A percentile compares a stretch with the other conserved stretches of the same genome.
phyloP scores from a whole-genome alignment of 2,797 vertebrate species.

The Eurystomus glaucurus region DNA sequence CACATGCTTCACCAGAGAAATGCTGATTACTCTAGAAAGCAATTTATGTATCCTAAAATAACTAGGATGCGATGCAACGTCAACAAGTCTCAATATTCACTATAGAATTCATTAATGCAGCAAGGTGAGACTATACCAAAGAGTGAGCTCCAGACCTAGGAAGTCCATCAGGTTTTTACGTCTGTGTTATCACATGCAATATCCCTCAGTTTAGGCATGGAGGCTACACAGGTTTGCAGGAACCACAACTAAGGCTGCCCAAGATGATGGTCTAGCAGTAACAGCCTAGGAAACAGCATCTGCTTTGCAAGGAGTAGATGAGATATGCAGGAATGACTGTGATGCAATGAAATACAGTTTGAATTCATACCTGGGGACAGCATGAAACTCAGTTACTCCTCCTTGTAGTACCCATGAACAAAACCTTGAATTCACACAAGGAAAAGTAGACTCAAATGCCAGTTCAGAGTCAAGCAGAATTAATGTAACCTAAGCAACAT shows the following conservation, averaged over 20 bases:
- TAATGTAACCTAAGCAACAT: not conserved
- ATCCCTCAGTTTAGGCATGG: rapidly evolving
- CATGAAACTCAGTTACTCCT: not conserved
- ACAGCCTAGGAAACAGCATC: not conserved
- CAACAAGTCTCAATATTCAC: not conserved
- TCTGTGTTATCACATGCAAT: rapidly evolving
- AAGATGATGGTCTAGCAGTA: not conserved
- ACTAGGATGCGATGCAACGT: not conserved
- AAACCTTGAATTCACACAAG: not conserved
- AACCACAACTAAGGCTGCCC: not conserved
- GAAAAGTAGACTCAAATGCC: not conserved
- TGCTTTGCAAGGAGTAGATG: not conserved
- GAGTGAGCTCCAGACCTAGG: not conserved
- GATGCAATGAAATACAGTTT: not conserved
- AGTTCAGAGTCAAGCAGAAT: not conserved
- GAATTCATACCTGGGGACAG: not conserved
- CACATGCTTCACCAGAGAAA: not conserved
- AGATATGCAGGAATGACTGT: rapidly evolving
- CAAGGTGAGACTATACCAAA: not conserved
- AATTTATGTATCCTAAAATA: not conserved
- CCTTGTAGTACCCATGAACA: not conserved
- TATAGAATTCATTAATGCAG: not conserved
- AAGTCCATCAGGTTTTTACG: not conserved
- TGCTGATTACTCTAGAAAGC: not conserved
- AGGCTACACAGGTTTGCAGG: rapidly evolving